Percentiles rank a stretch among this genome's conserved stretches.
Conservation (phyloP, 2,888 invertebrate genomes). For the Tenodera sinensis region DNA sequence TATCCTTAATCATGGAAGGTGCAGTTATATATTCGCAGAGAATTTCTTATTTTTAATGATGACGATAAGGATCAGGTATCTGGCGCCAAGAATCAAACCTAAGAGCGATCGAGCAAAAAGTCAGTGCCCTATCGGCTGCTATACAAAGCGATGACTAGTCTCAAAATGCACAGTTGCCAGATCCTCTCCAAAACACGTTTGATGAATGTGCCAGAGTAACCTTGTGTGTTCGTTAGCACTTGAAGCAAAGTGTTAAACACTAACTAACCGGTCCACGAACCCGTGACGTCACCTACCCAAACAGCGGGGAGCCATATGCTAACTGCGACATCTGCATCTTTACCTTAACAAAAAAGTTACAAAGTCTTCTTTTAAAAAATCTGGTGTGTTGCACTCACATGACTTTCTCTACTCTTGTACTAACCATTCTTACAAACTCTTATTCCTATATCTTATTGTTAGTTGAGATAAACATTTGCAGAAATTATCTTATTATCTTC, state of each 20-base stretch:
- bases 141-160: not conserved
- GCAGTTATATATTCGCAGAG: too few relatives aligned
- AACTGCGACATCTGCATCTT: not conserved
- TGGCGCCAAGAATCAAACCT: not conserved
- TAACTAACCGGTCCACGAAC: not conserved
- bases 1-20: too few relatives aligned
- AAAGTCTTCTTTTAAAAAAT: too few relatives aligned
- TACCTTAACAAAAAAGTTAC: too few relatives aligned
- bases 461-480: too few relatives aligned
- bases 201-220: not conserved
- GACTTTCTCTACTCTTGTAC: too few relatives aligned
- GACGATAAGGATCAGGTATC: not conserved
- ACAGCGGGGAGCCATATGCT: not conserved
- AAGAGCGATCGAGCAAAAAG: not conserved
- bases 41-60: too few relatives aligned
- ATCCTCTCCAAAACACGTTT: not conserved
- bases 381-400: too few relatives aligned
- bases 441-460: too few relatives aligned
- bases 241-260: not conserved
- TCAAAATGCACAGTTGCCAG: not conserved
- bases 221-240: not conserved
- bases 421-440: too few relatives aligned
- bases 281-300: not conserved
- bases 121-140: not conserved
- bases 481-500: too few relatives aligned